These are phyloP conservation scores for Anoura caudifer DNA, from an alignment of 2,113 vertebrate genomes.

Conservation along the genomic window DNA sequence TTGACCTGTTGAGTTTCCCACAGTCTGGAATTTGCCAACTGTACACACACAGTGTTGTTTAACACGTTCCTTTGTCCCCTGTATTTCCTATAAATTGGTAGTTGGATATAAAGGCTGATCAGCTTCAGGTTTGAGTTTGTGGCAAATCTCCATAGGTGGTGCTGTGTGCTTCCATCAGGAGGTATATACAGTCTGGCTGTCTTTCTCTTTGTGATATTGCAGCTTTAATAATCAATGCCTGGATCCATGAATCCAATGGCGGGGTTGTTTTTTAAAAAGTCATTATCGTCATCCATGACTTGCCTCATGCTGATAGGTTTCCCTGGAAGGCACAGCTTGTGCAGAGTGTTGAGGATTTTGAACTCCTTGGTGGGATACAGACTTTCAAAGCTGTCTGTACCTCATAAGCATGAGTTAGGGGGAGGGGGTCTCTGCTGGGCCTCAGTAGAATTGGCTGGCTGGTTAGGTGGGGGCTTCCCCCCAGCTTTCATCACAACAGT, in stretches of 20 bases:
- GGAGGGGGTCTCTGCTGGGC: neutral
- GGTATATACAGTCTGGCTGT: neutral
- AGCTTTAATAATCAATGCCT: neutral
- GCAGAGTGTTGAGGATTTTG: neutral
- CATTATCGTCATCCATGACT: neutral
- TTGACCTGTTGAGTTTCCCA: neutral
- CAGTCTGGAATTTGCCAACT: neutral
- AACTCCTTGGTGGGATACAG: neutral
- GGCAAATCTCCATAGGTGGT: neutral
- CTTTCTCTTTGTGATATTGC: neutral
- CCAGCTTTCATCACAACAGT: neutral
- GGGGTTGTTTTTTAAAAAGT: neutral
- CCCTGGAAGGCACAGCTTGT: neutral
- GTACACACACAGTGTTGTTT: neutral
- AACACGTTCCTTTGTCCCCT: neutral
- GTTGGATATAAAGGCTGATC: neutral
- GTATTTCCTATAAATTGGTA: neutral
- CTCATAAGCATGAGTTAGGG: neutral
- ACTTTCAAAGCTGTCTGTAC: neutral
- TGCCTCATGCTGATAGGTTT: neutral
- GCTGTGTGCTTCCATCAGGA: neutral
- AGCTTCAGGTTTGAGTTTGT: neutral
- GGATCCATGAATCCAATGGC: neutral
- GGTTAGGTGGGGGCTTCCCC: neutral
- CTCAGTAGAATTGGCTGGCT: neutral